Evolutionary conservation across 2,797 vertebrate genomes (phyloP), one percentile per base, ranked within the genome.

Genomic region (Spondyliosoma cantharus): DNA sequence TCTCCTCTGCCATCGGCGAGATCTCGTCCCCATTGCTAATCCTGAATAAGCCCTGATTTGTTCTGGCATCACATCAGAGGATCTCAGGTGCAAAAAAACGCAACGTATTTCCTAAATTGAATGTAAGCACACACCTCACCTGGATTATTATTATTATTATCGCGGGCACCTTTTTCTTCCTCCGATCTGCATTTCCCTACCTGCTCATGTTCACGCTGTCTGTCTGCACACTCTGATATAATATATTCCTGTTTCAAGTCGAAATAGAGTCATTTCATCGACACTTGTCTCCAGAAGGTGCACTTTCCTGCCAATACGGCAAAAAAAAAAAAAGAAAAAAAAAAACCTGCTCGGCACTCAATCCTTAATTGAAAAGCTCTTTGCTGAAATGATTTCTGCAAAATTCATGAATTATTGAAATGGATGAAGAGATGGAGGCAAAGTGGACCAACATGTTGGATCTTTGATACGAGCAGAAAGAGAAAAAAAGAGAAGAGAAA

Each of bases 361-460:
- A 54, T 76, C 49, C 73, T 89, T 93, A 90, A 93, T 88, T 93
- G 88, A 92, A 93, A 93, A 90, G 89, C 90, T 90, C 75, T 92
- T 90, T 87, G 82, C 77, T 76, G 62, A 91, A 92, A 93, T 87
- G 83, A 88, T 91, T 92, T 86, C 76, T 77, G 72, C 57, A 78
- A 82, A 90, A 87, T 70, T 87, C 77, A 89, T 93, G 88, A 93
- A 93, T 93, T 91, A 94, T 92, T 93, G 85, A 93, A 92, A 90
- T 80, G 81, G 89, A 85, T 80, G 65, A 88, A 89, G 86, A 84
- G 83, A 85, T 78, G 75, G 59, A 73, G 81, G 50, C 75, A 87
- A 88, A 89, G 67, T 83, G 82, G 86, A 85, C 76, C 82, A 85
- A 83, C 83, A 80, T 80, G 85, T 87, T 43, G 16, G 85, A 86